Evolutionary conservation across 2,113 vertebrate genomes (phyloP), one percentile per base, ranked within the genome.

Genomic region (Hepsetus odoe): DNA sequence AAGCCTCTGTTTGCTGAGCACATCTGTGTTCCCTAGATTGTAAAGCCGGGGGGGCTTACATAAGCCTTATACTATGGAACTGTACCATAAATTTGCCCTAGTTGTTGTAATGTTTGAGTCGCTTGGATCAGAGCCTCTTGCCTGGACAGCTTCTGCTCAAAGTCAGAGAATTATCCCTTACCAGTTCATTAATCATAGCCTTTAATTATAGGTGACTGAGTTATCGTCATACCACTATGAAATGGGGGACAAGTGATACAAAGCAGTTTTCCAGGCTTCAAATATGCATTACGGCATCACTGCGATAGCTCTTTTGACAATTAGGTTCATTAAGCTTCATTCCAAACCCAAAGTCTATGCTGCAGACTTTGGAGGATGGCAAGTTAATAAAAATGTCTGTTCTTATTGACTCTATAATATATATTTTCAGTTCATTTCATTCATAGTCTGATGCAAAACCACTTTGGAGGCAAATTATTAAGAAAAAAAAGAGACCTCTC

Each of bases 291-390:
- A 82, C 82, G 72, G 77, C 59, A 83, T 84, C 86, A 77, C 81
- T 82, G 20, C 83, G 67, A 88, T 88, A 80, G 85, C 89, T 86
- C 81, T 85, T 80, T 85, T 88, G 87, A 84, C 81, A 84, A 79
- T 64, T 49, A 61, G 65, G 46, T 83, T 83, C 68, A 74, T 74
- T 67, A 24, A 64, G 58, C 49, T 42, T 55, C 49, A 51, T 42
- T 72, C 32, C 40, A 49, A 70, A 79, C 77, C 42, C 53, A 70
- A 67, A 71, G 62, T 78, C 22, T 30, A 49, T 30, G 10, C 20
- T n/a, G 11, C 20, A 38, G 35, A 55, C 10, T 30, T 68, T 70
- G 42, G 0, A 18, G 5, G 22, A 67, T 51, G 65, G 59, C 56
- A 80, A 26, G 44, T 80, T 38, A 53, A 64, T 46, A 55, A 49